Evolutionary conservation across 2,113 vertebrate species (phyloP), one percentile per base, ranked within the genome.

Genomic region (Corapipo altera): DNA sequence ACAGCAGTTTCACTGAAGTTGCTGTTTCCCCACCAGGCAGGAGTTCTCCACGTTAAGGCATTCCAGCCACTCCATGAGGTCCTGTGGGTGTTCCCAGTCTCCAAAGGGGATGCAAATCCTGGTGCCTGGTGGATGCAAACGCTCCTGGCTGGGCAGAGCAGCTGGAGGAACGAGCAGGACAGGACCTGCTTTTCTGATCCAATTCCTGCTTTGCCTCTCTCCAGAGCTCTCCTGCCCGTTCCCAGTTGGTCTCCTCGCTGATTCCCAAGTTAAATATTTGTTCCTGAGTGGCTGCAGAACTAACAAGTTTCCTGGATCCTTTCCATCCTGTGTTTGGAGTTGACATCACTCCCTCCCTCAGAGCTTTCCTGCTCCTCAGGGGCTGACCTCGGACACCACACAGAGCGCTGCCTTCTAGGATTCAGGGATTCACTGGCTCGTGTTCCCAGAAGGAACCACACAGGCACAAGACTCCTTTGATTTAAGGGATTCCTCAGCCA

Each of bases 91-190:
- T 57, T 20, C 32, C 61, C 73, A 37, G 35, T 11, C 44, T 48
- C 4, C 6, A 9, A 3, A 5, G 37, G 39, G 37, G 39, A 33
- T 78, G 57, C 39, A 72, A 92, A 32, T 19, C 8, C 54, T 10
- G 26, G 12, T 83, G 64, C 48, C 22, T 39, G 52, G 3, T 8
- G 27, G 90, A 19, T 92, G 67, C 51, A 73, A 75, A 73, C 19
- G 64, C 79, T 66, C n/a, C 0, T 3, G 43, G 39, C 71, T 49
- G 66, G 70, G 70, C 39, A 71, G 81, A 41, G 15, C 16, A 57
- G 82, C 85, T 32, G 85, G 85, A 96, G 92, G 83, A 95, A 81
- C 46, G 1, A 71, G 96, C 92, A 81, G 72, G 89, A 69, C 94
- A 71, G 88, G 88, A 90, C 6, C 54, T 19, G 72, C n/a, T 52